Conservation (phyloP, 1,140 invertebrate species). For the Psilanteris sp. region DNA sequence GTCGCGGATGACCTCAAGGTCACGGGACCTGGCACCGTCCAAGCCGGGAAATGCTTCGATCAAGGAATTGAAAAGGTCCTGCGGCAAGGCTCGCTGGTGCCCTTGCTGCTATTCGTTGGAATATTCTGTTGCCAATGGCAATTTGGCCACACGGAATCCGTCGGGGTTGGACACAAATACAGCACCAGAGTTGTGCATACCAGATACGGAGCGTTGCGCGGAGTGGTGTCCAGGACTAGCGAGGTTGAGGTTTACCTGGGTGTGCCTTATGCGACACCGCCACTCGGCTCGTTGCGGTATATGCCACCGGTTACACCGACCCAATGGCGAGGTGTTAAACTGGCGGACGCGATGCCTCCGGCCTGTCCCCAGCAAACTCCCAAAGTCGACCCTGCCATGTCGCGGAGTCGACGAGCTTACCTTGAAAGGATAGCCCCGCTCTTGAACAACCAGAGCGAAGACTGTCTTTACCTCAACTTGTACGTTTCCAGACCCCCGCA, state of each 20-base stretch:
- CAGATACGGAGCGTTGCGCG: constrained; percentile 92
- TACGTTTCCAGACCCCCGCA: constrained; percentile 89
- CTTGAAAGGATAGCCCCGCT: constrained; percentile 89
- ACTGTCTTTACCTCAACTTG: constrained; percentile 98
- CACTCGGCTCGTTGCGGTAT: constrained; percentile 88
- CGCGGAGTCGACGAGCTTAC: constrained; percentile 88
- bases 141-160: constrained; percentile 64
- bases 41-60: constrained; percentile 6
- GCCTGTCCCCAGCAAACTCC: constrained; percentile 94
- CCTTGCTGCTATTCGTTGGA: constrained; percentile 77
- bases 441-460: constrained; percentile 95
- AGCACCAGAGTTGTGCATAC: constrained; percentile 90
- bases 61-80: constrained; percentile 46
- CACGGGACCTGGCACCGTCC: neutral
- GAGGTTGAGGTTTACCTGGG: constrained; percentile 96
- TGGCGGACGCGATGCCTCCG: constrained; percentile 89
- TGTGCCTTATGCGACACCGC: constrained; percentile 94
- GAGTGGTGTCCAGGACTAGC: constrained; percentile 88
- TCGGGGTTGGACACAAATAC: constrained; percentile 84
- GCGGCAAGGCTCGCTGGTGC: constrained; percentile 39
- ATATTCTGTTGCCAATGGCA: constrained; percentile 75
- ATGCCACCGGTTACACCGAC: constrained; percentile 96
- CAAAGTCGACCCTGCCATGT: constrained; percentile 87
- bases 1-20: constrained; percentile 9
- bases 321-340: constrained; percentile 89